Evolutionary conservation across 2,113 vertebrate genomes (phyloP).

Genomic region (Nerophis lumbriciformis): DNA sequence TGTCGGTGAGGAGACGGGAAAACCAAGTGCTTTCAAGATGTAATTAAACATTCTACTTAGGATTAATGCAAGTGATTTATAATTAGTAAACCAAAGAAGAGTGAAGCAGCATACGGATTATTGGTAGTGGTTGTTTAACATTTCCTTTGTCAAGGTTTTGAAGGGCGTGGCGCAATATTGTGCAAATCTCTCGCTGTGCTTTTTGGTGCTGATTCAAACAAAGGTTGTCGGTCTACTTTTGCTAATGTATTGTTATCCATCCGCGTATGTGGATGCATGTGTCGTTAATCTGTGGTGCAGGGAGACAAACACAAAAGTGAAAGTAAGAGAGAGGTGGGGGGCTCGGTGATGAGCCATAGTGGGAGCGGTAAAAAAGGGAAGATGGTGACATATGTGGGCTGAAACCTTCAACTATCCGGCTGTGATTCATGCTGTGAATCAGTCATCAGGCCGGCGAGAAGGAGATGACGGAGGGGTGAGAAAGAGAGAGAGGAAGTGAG

Average conservation of each 20-base stretch:
- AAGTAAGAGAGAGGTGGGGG: slow-evolving; percentile 23
- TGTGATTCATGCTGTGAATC: slow-evolving; percentile 63
- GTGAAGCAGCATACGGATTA: background rate
- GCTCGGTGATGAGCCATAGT: background rate
- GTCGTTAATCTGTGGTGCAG: slow-evolving; percentile 12
- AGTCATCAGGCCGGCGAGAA: slow-evolving; percentile 41
- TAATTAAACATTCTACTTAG: slow-evolving; percentile 33
- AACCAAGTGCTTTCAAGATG: slow-evolving; percentile 21
- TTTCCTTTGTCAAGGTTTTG: slow-evolving; percentile 1
- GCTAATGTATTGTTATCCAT: background rate
- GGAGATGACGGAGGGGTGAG: slow-evolving; percentile 1
- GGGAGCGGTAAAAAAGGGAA: background rate
- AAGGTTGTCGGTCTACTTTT: background rate
- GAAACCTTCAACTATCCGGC: slow-evolving; percentile 55
- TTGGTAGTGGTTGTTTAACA: slow-evolving; percentile 16
- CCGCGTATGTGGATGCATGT: background rate
- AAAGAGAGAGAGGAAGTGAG: background rate
- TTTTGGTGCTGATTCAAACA: background rate
- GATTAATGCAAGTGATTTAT: slow-evolving; percentile 26
- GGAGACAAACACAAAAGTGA: slow-evolving; percentile 37
- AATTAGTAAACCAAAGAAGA: background rate
- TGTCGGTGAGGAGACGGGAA: slow-evolving; percentile 11
- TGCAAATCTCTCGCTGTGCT: no score
- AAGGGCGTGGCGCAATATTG: background rate
- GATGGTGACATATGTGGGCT: slow-evolving; percentile 41